Evolutionary conservation across 2,113 vertebrate genomes (phyloP).

Genomic region (Ictidomys tridecemlineatus): DNA sequence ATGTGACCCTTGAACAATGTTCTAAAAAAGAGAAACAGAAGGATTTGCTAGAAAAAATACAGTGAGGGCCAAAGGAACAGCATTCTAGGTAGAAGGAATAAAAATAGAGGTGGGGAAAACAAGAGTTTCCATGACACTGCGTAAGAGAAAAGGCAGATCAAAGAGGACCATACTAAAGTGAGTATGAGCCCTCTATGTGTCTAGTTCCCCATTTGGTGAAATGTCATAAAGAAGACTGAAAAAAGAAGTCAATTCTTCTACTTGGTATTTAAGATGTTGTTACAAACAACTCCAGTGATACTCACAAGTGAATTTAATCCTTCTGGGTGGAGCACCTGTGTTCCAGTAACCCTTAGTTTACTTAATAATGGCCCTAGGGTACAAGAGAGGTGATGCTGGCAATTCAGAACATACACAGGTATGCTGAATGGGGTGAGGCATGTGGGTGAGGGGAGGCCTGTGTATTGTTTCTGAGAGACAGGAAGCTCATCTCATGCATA

Average conservation of each 20-base stretch:
- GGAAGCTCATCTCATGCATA: background rate
- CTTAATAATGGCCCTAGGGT: background rate
- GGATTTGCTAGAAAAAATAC: background rate
- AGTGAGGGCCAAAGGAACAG: background rate
- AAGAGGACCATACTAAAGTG: background rate
- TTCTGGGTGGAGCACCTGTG: background rate
- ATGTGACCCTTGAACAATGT: background rate
- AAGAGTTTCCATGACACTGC: background rate
- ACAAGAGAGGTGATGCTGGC: background rate
- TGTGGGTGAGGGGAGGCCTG: too few species aligned
- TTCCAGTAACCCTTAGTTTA: background rate
- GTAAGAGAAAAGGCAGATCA: background rate
- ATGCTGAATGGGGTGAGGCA: background rate
- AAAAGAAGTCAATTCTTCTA: background rate
- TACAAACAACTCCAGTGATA: background rate
- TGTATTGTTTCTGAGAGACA: too few species aligned
- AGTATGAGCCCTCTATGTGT: background rate
- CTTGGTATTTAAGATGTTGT: constrained; percentile 12
- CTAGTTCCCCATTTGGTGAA: background rate
- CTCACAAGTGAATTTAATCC: background rate
- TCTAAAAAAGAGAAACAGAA: background rate
- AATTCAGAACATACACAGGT: background rate
- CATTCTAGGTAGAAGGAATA: background rate
- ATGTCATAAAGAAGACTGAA: background rate
- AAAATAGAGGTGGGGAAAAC: background rate